Percentiles rank a stretch among this genome's conserved stretches.
Evolutionary conservation across 2,888 invertebrate species (phyloP).

Genomic region (Limnephilus lunatus): DNA sequence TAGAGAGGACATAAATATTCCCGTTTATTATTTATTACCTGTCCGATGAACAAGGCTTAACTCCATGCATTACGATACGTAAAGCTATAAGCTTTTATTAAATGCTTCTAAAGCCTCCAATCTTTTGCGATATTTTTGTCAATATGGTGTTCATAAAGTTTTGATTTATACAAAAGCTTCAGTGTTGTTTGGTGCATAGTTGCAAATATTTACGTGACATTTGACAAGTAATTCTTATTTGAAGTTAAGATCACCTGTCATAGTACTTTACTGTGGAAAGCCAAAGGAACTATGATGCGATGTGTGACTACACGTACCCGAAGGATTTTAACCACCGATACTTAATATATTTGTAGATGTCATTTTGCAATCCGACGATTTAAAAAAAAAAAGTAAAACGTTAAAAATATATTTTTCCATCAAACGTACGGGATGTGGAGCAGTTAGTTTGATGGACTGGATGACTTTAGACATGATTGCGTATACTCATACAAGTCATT

Average conservation of each 20-base stretch:
- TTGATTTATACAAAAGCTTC: neutral
- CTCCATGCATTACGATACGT: neutral
- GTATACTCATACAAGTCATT: too few relatives aligned
- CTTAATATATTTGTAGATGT: too few relatives aligned
- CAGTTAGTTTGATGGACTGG: too few relatives aligned
- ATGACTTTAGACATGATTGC: too few relatives aligned
- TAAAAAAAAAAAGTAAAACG: too few relatives aligned
- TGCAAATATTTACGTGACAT: neutral
- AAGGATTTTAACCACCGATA: too few relatives aligned
- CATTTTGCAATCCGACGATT: too few relatives aligned
- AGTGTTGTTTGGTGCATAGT: neutral
- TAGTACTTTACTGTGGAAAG: neutral
- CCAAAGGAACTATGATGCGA: too few relatives aligned
- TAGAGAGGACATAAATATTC: neutral
- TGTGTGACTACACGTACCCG: too few relatives aligned
- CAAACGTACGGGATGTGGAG: too few relatives aligned
- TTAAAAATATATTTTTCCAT: too few relatives aligned
- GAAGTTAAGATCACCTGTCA: too few relatives aligned
- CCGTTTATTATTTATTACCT: neutral
- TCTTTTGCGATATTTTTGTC: neutral
- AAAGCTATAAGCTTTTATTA: neutral
- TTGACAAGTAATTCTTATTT: neutral
- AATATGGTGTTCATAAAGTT: neutral
- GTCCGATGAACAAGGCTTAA: neutral
- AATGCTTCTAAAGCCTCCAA: neutral